Conservation (phyloP, 23 tunicate species). For the Oikopleura dioica region DNA sequence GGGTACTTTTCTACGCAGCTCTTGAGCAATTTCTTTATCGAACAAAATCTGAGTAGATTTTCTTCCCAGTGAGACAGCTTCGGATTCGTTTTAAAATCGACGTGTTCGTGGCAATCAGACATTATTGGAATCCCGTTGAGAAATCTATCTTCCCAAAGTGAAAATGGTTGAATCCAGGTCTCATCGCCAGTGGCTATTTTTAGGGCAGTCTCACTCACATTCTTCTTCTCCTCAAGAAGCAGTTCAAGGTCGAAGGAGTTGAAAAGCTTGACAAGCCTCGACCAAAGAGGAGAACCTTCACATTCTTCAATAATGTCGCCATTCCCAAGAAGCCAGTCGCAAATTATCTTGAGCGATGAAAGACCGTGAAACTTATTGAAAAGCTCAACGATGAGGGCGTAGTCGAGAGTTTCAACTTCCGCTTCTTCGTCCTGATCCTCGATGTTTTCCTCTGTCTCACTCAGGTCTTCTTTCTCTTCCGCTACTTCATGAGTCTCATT, state of each 20-base stretch:
- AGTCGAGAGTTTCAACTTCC: not conserved
- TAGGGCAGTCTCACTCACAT: not conserved
- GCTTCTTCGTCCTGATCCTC: not conserved
- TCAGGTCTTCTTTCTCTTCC: not conserved
- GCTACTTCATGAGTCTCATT: too few species aligned
- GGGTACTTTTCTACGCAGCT: not conserved
- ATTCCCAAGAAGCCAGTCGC: not conserved
- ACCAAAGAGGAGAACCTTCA: not conserved
- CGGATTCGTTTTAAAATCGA: not conserved
- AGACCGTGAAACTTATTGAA: not conserved
- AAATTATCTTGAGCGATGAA: not conserved
- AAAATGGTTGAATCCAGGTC: not conserved
- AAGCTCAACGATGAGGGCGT: not conserved
- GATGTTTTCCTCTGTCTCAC: not conserved
- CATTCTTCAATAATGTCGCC: not conserved
- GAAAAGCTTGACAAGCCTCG: not conserved
- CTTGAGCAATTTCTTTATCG: not conserved
- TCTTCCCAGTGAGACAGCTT: conserved; percentile 2
- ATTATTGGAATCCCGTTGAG: not conserved
- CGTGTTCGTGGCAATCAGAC: conserved; percentile 10
- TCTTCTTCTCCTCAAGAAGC: not conserved
- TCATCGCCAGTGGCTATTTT: not conserved
- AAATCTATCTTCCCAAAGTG: conserved; percentile 12
- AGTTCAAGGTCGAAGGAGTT: not conserved
- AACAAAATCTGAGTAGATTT: not conserved